A percentile compares a stretch with the other conserved stretches of the same genome.
Evolutionary conservation across 2,113 vertebrate genomes (phyloP).

Genomic region (Caranx melampygus): DNA sequence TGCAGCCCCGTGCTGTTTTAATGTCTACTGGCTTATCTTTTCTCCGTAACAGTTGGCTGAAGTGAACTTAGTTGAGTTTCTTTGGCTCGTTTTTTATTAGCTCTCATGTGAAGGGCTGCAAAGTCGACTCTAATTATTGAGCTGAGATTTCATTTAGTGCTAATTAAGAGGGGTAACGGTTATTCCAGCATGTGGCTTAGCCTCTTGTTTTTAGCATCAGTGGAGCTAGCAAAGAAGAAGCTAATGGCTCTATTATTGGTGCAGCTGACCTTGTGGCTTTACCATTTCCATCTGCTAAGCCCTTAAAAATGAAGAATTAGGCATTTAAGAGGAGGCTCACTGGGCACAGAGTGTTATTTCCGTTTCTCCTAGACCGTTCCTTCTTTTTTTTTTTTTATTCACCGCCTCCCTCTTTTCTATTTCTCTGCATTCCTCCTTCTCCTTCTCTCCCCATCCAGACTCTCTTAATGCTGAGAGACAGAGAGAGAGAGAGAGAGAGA

Average conservation of each 20-base stretch:
- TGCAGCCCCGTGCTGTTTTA: slow-evolving; percentile 15
- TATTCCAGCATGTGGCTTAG: slow-evolving; percentile 27
- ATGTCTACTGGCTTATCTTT: slow-evolving; percentile 49
- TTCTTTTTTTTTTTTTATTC: slow-evolving; percentile 26
- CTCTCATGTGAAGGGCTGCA: slow-evolving; percentile 25
- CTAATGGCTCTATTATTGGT: slow-evolving; percentile 63
- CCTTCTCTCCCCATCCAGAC: slow-evolving; percentile 8
- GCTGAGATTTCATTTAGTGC: slow-evolving; percentile 41
- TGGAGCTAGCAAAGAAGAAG: slow-evolving; percentile 44
- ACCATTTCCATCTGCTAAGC: slow-evolving; percentile 56
- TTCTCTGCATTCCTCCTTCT: slow-evolving; percentile 9
- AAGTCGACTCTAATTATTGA: slow-evolving; percentile 42
- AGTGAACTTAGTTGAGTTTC: slow-evolving; percentile 50
- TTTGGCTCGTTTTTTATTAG: slow-evolving; percentile 41
- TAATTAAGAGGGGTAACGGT: slow-evolving; percentile 59
- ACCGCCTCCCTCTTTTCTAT: slow-evolving; percentile 3
- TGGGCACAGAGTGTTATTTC: slow-evolving; percentile 39
- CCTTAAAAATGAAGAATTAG: slow-evolving; percentile 67
- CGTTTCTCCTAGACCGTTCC: slow-evolving; percentile 30
- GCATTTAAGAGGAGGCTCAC: slow-evolving; percentile 42
- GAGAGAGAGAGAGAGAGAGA: neutral
- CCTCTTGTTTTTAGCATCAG: slow-evolving; percentile 49
- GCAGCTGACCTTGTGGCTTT: slow-evolving; percentile 59
- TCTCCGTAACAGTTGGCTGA: slow-evolving; percentile 35
- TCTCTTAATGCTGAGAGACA: slow-evolving; percentile 28